phyloP scores from a whole-genome alignment of 2,113 vertebrate species.

The Telmatochromis sp. region DNA sequence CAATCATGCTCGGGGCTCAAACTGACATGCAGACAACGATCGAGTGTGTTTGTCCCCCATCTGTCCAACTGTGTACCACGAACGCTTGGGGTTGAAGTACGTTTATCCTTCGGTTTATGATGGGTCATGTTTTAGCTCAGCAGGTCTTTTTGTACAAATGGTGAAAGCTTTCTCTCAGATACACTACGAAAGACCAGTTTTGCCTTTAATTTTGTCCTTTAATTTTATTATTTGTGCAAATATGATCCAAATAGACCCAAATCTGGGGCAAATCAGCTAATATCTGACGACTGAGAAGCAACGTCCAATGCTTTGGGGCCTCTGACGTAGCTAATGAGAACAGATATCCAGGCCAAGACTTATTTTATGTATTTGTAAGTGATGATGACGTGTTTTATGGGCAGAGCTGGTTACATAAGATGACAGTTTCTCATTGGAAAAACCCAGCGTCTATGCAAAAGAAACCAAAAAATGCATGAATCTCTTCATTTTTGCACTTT shows the following conservation, averaged over 20 bases:
- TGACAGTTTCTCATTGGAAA: not conserved
- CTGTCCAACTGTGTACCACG: not conserved
- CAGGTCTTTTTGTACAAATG: not conserved
- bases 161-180: not conserved
- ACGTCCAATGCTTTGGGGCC: not conserved
- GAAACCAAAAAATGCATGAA: fast-evolving
- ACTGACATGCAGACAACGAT: constrained; percentile 22
- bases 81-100: not conserved
- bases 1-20: not conserved
- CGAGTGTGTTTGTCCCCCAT: not conserved
- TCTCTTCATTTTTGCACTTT: not conserved
- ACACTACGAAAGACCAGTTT: not conserved
- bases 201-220: not conserved
- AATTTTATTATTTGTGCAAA: not conserved
- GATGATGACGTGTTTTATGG: not conserved
- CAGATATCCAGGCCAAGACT: not conserved
- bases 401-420: not conserved
- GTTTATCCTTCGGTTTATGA: not conserved
- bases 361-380: not conserved
- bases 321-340: not conserved
- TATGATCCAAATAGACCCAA: not conserved
- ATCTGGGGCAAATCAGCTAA: not conserved
- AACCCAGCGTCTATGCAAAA: not conserved
- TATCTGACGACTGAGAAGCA: not conserved
- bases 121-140: not conserved